Conservation (phyloP, 2,113 vertebrate species). For the Lynx canadensis region DNA sequence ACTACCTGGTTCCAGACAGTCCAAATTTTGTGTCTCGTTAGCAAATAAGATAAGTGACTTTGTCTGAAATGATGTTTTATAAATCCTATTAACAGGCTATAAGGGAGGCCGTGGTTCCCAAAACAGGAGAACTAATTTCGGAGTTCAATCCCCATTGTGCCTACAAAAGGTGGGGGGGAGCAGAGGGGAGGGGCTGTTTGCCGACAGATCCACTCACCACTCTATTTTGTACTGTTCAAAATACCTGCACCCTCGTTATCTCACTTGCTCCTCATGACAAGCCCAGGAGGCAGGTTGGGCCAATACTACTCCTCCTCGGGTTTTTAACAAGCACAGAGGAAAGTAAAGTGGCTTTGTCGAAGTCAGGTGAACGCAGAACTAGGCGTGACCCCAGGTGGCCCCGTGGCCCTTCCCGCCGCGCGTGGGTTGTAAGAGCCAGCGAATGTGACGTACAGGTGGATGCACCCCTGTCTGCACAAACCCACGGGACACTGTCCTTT, state of each 20-base stretch:
- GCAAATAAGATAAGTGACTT: conserved; percentile 72
- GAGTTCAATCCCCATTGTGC: conserved; percentile 41
- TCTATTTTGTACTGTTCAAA: neutral
- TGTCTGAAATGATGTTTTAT: conserved; percentile 77
- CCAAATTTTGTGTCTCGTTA: conserved; percentile 62
- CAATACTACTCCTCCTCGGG: neutral
- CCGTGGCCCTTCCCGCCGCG: neutral
- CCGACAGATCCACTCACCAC: neutral
- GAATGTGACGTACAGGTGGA: neutral
- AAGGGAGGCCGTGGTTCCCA: conserved; percentile 56
- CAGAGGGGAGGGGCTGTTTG: neutral
- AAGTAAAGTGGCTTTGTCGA: neutral
- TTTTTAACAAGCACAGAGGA: neutral
- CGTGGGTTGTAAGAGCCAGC: neutral
- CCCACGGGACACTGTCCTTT: neutral
- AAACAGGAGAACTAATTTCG: conserved; percentile 70
- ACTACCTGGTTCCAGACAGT: conserved; percentile 74
- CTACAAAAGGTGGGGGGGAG: neutral
- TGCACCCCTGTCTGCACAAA: neutral
- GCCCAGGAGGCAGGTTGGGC: neutral
- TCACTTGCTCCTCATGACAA: neutral
- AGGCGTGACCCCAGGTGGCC: neutral
- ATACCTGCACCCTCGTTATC: neutral
- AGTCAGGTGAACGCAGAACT: neutral
- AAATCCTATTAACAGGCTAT: conserved; percentile 71